phyloP scores from a whole-genome alignment of 2,888 invertebrate genomes.

The Pollenia amentaria region DNA sequence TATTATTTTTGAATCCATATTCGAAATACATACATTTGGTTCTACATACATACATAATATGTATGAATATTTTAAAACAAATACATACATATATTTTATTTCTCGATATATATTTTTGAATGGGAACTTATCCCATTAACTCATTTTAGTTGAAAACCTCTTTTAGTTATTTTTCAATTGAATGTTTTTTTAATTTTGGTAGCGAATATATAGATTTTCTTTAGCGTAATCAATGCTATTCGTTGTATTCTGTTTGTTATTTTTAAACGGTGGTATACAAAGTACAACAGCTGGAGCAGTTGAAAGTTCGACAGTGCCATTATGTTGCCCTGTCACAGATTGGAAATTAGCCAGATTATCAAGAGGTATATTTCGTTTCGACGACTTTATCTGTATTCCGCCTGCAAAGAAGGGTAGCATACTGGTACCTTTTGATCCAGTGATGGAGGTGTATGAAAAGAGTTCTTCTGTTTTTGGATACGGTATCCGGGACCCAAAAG shows the following conservation, averaged over 20 bases:
- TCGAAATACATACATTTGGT: too few relatives aligned
- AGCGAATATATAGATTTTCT: constrained; percentile 1
- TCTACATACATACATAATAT: too few relatives aligned
- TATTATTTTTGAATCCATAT: too few relatives aligned
- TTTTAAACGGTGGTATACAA: constrained; percentile 65
- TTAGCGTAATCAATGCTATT: constrained; percentile 68
- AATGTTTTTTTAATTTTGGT: neutral
- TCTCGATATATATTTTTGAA: neutral
- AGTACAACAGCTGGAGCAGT: constrained; percentile 44
- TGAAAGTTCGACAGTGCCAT: constrained; percentile 52
- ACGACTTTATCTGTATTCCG: constrained; percentile 65
- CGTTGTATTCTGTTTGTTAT: constrained; percentile 56
- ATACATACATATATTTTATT: too few relatives aligned
- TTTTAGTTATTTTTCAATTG: neutral
- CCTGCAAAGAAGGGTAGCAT: neutral
- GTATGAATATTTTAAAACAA: too few relatives aligned
- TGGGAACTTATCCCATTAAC: neutral
- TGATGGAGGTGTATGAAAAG: constrained; percentile 39
- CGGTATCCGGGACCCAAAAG: constrained; percentile 47
- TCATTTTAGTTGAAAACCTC: neutral
- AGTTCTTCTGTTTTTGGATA: constrained; percentile 66
- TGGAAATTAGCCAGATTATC: constrained; percentile 71
- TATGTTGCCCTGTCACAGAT: constrained; percentile 71
- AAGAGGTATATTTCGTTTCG: constrained; percentile 62
- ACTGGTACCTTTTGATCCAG: neutral